Evolutionary conservation across 2,888 invertebrate genomes (phyloP).

Genomic region (Brachycybe producta): DNA sequence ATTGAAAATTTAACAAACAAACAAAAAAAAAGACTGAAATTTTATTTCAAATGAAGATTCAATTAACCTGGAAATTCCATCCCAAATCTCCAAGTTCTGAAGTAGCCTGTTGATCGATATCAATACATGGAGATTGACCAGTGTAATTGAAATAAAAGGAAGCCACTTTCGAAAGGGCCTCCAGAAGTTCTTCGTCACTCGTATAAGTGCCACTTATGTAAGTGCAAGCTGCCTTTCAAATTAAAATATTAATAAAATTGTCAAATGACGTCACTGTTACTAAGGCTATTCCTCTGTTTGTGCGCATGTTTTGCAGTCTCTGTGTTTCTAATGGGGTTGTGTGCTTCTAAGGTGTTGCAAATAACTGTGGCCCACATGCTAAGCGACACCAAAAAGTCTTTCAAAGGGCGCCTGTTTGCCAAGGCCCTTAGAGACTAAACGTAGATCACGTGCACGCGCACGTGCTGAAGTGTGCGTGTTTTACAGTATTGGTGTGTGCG

Average conservation of each 20-base stretch:
- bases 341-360: no score
- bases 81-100: slow-evolving; percentile 49
- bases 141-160: slow-evolving; percentile 71
- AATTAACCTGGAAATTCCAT: slow-evolving; percentile 69
- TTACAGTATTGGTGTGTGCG: no score
- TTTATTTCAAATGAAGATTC: not conserved
- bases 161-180: slow-evolving; percentile 52
- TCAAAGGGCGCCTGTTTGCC: no score
- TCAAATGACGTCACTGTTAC: not conserved
- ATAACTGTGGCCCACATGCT: no score
- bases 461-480: slow-evolving; percentile 5
- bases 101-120: slow-evolving; percentile 45
- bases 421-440: no score
- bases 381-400: no score
- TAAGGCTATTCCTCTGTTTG: not conserved
- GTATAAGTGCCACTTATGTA: slow-evolving; percentile 36
- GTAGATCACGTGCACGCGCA: no score
- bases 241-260: not conserved
- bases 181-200: slow-evolving; percentile 42
- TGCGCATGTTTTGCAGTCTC: not conserved
- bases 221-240: slow-evolving; percentile 41
- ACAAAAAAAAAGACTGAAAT: slow-evolving; percentile 8
- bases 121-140: slow-evolving; percentile 53
- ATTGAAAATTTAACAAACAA: not conserved
- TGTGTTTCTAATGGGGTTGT: not conserved